Percentiles rank a stretch among this genome's conserved stretches.
Conservation (phyloP, 2,797 vertebrate genomes). For the Steatocranus sp. region DNA sequence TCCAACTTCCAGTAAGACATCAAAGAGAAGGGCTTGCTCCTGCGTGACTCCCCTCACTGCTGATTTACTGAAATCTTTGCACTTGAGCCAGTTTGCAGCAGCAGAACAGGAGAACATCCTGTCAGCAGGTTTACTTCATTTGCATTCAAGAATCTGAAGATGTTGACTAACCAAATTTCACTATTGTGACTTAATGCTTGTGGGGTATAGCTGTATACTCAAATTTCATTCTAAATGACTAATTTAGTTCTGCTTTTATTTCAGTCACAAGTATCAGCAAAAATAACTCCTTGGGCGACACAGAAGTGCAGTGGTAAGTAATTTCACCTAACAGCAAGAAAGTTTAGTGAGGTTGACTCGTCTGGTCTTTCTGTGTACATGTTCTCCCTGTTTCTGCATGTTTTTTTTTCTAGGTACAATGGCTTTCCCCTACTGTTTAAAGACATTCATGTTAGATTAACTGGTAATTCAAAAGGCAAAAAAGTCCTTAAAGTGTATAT, state of each 20-base stretch:
- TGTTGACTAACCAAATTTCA: conserved; percentile 36
- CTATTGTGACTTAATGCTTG: not conserved
- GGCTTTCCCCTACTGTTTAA: not conserved
- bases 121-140: conserved; percentile 53
- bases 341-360: not conserved
- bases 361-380: not conserved
- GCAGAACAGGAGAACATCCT: not conserved
- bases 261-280: not conserved
- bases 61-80: conserved; percentile 33
- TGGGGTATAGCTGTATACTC: not conserved
- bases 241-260: not conserved
- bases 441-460: not conserved
- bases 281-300: not conserved
- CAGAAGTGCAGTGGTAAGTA: not conserved
- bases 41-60: not conserved
- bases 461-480: not conserved
- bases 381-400: not conserved
- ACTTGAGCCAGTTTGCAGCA: conserved; percentile 20
- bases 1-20: not conserved
- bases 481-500: not conserved
- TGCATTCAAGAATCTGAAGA: conserved; percentile 26
- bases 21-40: not conserved
- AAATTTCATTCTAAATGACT: not conserved
- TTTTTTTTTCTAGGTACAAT: not conserved
- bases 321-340: not conserved